Conservation (phyloP, 2,113 vertebrate genomes). For the Dendrocopos noguchii region DNA sequence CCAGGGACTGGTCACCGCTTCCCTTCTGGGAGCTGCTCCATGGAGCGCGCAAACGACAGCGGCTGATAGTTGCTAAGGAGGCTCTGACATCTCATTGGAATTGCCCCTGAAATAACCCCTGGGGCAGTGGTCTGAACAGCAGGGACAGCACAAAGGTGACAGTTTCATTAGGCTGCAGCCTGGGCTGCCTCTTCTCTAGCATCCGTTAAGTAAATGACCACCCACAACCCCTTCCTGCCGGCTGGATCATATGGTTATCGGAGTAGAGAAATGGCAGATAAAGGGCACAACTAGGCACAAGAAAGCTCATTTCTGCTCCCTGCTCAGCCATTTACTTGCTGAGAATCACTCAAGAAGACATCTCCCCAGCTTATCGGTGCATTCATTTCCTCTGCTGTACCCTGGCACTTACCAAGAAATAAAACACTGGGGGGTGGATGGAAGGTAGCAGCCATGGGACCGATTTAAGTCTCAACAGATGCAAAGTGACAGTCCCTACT, state of each 20-base stretch:
- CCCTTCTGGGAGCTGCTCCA: not conserved
- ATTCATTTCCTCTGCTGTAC: not conserved
- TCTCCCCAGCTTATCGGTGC: not conserved
- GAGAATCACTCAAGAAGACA: not conserved
- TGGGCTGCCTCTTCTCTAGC: not conserved
- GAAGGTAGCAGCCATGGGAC: constrained; percentile 33
- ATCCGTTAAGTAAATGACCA: not conserved
- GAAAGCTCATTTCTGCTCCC: constrained; percentile 1
- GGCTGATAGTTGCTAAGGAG: not conserved
- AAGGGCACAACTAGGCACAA: not conserved
- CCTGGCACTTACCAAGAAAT: not conserved
- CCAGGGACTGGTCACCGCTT: not conserved
- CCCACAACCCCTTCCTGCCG: not conserved
- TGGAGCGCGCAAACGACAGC: not conserved
- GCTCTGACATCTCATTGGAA: not conserved
- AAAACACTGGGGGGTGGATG: not conserved
- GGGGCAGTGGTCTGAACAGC: not conserved
- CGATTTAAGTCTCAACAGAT: not conserved
- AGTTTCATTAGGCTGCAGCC: not conserved
- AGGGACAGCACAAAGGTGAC: not conserved
- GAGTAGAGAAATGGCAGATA: not conserved
- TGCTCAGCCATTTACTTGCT: not conserved
- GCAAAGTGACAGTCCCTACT: not conserved
- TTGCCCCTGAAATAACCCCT: not conserved
- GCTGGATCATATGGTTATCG: not conserved